phyloP scores from a whole-genome alignment of 2,888 invertebrate genomes.

The Tholera decimalis region DNA sequence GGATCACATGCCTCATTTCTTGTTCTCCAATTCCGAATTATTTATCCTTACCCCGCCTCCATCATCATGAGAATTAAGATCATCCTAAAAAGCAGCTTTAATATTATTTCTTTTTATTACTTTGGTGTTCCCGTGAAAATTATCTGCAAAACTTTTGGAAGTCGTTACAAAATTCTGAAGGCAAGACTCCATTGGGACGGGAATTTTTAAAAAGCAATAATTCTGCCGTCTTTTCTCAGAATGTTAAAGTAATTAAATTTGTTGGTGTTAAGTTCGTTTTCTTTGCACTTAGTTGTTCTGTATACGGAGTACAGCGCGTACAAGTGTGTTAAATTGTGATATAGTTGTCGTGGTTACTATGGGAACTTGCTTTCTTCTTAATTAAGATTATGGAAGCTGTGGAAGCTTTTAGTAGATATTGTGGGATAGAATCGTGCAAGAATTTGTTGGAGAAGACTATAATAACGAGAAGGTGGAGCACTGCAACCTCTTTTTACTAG shows the following conservation, averaged over 20 bases:
- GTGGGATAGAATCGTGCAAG: slow-evolving; percentile 9
- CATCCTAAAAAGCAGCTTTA: slow-evolving; percentile 44
- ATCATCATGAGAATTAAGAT: slow-evolving; percentile 53
- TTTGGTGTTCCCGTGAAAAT: slow-evolving; percentile 55
- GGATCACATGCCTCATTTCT: slow-evolving; percentile 5
- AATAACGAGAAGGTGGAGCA: not conserved
- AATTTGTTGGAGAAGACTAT: not conserved
- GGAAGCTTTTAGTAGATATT: slow-evolving; percentile 36
- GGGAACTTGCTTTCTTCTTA: slow-evolving; percentile 30
- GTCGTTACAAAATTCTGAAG: slow-evolving; percentile 64
- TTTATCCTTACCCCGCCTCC: slow-evolving; percentile 38
- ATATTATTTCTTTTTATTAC: slow-evolving; percentile 58
- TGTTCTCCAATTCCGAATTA: slow-evolving; percentile 16
- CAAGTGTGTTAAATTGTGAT: slow-evolving; percentile 34
- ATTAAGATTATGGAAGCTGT: slow-evolving; percentile 26
- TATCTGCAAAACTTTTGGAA: slow-evolving; percentile 57
- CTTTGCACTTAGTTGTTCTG: slow-evolving; percentile 24
- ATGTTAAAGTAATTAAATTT: slow-evolving; percentile 62
- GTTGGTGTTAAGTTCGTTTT: slow-evolving; percentile 44
- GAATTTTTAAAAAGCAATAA: slow-evolving; percentile 61
- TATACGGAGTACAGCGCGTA: slow-evolving; percentile 6
- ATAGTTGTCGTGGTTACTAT: slow-evolving; percentile 43
- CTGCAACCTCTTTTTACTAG: too few relatives aligned
- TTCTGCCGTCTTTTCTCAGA: slow-evolving; percentile 37
- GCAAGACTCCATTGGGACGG: slow-evolving; percentile 43